Evolutionary conservation across 2,888 invertebrate species (phyloP), one percentile per base, ranked within the genome.

Genomic region (Dromius quadrimaculatus): DNA sequence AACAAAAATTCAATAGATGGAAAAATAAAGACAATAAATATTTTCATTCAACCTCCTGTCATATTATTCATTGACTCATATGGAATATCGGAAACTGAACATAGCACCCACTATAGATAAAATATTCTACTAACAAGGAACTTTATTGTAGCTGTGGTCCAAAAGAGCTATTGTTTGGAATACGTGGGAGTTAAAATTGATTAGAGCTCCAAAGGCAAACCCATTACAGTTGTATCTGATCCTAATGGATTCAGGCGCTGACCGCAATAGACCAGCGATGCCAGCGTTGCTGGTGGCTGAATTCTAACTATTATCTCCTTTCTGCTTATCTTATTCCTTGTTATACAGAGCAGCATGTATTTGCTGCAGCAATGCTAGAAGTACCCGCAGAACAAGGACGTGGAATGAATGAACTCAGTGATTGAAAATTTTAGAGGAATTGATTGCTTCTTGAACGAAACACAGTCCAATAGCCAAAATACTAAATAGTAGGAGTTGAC

Each of bases 171-270:
- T 54, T 54, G 50, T 54, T 23, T 23, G 50, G 50, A 15, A 54
- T 28, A 54, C 50, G 50, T 54, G 28, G 50, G 50, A 54, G 50
- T 54, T 54, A 54, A 54, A 54, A 54, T 54, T 54, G 50, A 54
- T 54, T 54, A 54, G 50, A 54, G 50, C 50, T 28, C 50, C 50
- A 28, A 54, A 54, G 50, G 50, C 50, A 54, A 54, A 23, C 50
- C 50, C 50, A 54, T 54, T 54, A 54, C 28, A 54, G 50, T 54
- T 28, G 50, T 54, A 54, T 54, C 50, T 54, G 50, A 54, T 28
- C 50, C 19, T 28, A 32, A 54, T 54, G 28, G 50, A 54, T 54
- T 54, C 50, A 32, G 50, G 50, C 50, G 28, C 28, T 54, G 50
- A 54, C 50, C 50, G 50, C 50, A 54, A 54, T 54, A 54, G 50